These are phyloP conservation scores for Drosophila prosaltans DNA, from an alignment of 1,140 invertebrate species.

Conservation along the genomic window DNA sequence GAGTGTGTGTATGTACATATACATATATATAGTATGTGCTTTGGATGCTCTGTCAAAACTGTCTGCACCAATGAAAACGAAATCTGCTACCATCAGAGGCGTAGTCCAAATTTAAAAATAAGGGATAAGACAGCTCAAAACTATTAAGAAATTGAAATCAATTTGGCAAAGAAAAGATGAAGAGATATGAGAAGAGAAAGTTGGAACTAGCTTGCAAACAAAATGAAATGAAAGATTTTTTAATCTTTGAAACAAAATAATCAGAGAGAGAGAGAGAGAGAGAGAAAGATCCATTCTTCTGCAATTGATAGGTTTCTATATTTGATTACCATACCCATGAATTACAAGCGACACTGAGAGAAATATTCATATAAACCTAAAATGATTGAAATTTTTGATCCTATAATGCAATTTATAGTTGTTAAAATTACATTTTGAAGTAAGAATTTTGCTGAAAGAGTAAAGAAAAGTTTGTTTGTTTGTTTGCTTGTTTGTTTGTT, in stretches of 20 bases:
- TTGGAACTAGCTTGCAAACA: no score
- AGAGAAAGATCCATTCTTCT: no score
- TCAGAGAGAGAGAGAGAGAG: no score
- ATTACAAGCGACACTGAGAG: neutral
- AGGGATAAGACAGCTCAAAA: no score
- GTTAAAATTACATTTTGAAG: neutral
- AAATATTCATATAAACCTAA: neutral
- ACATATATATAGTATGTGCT: conserved; percentile 16
- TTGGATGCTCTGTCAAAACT: conserved; percentile 63
- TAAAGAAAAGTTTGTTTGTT: neutral
- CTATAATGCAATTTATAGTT: neutral
- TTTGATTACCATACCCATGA: neutral
- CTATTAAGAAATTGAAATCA: no score
- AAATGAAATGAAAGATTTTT: no score
- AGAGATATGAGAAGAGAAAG: no score
- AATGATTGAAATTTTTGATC: no score
- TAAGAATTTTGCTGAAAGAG: neutral
- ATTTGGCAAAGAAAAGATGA: no score
- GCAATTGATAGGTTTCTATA: no score
- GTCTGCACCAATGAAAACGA: conserved; percentile 57
- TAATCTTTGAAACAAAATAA: no score
- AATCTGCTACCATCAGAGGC: conserved; percentile 37
- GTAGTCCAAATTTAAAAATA: neutral
- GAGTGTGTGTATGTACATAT: conserved; percentile 2
- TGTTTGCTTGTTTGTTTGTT: neutral